These are phyloP conservation scores for Aix galericulata DNA, from an alignment of 2,113 vertebrate genomes.

Conservation along the genomic window DNA sequence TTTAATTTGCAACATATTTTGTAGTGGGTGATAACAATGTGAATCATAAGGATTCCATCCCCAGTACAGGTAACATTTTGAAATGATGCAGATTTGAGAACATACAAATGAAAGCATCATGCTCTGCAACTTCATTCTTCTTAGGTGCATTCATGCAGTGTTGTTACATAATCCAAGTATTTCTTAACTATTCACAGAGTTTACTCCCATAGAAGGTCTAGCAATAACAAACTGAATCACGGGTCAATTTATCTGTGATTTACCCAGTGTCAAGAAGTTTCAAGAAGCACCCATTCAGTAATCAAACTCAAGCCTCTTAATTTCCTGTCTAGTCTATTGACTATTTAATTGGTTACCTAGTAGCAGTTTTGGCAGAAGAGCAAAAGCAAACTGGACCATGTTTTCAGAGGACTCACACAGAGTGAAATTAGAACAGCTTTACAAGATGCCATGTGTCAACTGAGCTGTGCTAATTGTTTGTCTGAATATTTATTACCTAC, in stretches of 20 bases:
- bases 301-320: not conserved
- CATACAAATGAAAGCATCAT: not conserved
- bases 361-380: not conserved
- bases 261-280: not conserved
- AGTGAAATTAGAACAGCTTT: not conserved
- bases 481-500: not conserved
- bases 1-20: constrained; percentile 1
- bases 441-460: not conserved
- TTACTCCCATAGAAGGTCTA: not conserved
- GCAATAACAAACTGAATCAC: not conserved
- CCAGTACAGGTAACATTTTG: not conserved
- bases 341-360: not conserved
- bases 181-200: not conserved
- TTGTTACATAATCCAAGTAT: not conserved
- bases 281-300: not conserved
- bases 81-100: not conserved
- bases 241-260: not conserved
- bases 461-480: not conserved
- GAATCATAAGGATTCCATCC: not conserved
- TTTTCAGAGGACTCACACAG: not conserved
- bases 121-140: not conserved
- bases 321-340: not conserved
- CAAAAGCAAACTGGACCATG: not conserved
- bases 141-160: not conserved
- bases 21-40: not conserved